Evolutionary conservation across 2,113 vertebrate species (phyloP).

Genomic region (Albula goreensis): DNA sequence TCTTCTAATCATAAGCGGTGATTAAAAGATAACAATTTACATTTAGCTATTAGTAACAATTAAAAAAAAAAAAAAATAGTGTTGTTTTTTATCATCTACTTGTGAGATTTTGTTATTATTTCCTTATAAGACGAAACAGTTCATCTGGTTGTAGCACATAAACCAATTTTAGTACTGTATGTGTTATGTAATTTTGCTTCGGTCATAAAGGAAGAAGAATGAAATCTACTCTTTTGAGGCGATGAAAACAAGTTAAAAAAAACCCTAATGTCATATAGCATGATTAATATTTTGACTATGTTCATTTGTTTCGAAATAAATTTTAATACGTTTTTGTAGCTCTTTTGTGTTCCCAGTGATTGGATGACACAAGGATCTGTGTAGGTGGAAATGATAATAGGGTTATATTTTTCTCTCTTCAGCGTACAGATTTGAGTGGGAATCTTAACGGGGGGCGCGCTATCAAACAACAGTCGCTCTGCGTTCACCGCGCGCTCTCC

Average conservation of each 20-base stretch:
- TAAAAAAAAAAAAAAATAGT: no score
- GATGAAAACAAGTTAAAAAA: background rate
- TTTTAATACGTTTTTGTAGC: background rate
- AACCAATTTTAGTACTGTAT: background rate
- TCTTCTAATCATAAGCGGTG: no score
- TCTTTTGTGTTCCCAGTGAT: background rate
- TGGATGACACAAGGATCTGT: background rate
- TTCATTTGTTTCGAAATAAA: background rate
- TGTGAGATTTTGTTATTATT: background rate
- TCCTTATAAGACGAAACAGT: background rate
- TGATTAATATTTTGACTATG: no score
- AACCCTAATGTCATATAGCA: background rate
- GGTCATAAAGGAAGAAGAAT: background rate
- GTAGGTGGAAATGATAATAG: background rate
- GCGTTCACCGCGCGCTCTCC: constrained; percentile 6
- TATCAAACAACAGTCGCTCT: background rate
- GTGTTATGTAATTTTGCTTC: background rate
- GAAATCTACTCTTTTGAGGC: background rate
- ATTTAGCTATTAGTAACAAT: no score
- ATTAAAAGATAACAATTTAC: no score
- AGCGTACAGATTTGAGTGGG: background rate
- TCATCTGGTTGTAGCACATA: background rate
- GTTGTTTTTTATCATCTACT: no score
- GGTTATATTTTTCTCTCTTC: background rate
- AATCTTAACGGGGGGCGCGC: background rate